Base-by-base conservation (phyloP, 2,888 invertebrate genomes). In the Trypoxylon attenuatum region DNA sequence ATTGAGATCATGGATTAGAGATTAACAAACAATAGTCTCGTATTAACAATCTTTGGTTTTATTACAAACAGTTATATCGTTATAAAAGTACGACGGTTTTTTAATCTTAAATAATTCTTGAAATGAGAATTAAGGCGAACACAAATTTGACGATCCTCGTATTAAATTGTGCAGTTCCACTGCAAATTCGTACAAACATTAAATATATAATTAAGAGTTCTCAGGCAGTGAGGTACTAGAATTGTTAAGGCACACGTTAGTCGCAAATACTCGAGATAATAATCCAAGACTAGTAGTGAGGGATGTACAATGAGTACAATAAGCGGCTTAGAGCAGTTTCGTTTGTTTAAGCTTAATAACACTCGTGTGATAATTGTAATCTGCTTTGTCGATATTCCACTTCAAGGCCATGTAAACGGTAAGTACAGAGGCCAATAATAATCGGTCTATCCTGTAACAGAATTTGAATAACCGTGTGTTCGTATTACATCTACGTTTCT, bases 1-100 rank as follows among this genome's bases (percentile, higher is more conserved):
- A 94, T 96, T 3, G 94, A 94, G 85, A 90, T 95, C 22, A 91
- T 93, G 5, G 93, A 96, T 82, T 93, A 87, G 88, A 19, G 18
- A 2, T 2, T 23, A 18, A 49, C 5, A 6, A 2, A 19, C 27
- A 53, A 45, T 27, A 21, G 49, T 38, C 29, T 42, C n/a, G n/a
- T 8, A 33, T 18, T 13, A 33, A 13, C 16, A 27, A 25, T 47
- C 27, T 27, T 27, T 29, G 29, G 29, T 2, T 29, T 47, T 29
- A 25, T 16, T 25, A 47, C 18, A 47, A 47, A 47, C 27, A 29
- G 8, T 25, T 13, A 21, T 10, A 16, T 29, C 29, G 8, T 16
- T 47, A 47, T 47, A 47, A 47, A 29, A 47, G 19, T 47, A 27
- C 29, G 10, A 47, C 23, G 22, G 5, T 15, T 13, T 45, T 6